Evolutionary conservation across 2,888 invertebrate genomes (phyloP).

Genomic region (Spilarctia lutea): DNA sequence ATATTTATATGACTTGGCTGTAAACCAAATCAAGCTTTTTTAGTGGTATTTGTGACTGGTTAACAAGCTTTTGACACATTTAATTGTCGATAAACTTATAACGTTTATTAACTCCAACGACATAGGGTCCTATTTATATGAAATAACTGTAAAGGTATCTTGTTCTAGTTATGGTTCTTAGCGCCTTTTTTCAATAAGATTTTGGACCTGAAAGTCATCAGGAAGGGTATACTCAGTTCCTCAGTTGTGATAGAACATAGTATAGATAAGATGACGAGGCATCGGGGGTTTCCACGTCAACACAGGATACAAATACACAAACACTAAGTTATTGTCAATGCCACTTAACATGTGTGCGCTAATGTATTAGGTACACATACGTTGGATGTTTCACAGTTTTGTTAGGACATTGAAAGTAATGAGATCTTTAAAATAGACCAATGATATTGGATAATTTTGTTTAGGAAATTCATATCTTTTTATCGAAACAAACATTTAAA

Average conservation of each 20-base stretch:
- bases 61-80: constrained; percentile 15
- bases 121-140: not conserved
- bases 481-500: not conserved
- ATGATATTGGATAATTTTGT: not conserved
- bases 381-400: not conserved
- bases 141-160: not conserved
- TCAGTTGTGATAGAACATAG: not conserved
- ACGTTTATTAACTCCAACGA: not conserved
- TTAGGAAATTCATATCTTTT: not conserved
- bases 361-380: not conserved
- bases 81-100: constrained; percentile 10
- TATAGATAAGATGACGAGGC: not conserved
- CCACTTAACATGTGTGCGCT: not conserved
- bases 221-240: not conserved
- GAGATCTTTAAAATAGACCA: not conserved
- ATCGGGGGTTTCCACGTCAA: not conserved
- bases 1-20: not conserved
- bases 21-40: constrained; percentile 6
- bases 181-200: not conserved
- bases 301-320: not conserved
- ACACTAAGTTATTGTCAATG: not conserved
- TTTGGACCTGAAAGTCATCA: not conserved
- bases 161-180: not conserved
- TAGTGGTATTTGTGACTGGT: constrained; percentile 21
- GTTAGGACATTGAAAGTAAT: not conserved